phyloP scores from a whole-genome alignment of 2,888 invertebrate species.

The Patella caerulea region DNA sequence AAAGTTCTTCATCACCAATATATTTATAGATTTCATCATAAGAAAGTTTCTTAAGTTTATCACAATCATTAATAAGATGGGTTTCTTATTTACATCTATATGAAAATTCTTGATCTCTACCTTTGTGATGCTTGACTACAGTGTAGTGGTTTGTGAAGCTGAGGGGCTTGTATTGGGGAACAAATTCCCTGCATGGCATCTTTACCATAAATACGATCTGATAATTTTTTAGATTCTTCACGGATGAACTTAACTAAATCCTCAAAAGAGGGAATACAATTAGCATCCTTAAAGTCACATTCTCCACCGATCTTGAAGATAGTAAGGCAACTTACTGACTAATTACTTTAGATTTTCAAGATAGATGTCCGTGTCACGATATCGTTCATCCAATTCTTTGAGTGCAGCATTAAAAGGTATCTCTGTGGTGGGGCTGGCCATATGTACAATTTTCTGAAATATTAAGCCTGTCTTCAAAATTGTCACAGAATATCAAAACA shows the following conservation, averaged over 20 bases:
- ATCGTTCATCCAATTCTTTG: constrained; percentile 22
- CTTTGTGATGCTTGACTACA: background rate
- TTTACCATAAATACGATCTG: constrained; percentile 8
- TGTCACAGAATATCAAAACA: background rate
- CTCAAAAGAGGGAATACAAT: background rate
- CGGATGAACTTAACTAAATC: background rate
- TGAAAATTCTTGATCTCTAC: background rate
- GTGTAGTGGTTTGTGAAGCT: background rate
- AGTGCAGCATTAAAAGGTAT: background rate
- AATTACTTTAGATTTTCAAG: constrained; percentile 20
- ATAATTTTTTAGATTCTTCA: background rate
- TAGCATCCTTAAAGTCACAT: background rate
- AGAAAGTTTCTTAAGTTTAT: background rate
- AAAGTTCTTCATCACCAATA: background rate
- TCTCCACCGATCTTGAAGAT: constrained; percentile 29
- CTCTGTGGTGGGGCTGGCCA: background rate
- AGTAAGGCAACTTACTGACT: constrained; percentile 18
- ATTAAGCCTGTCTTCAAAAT: background rate
- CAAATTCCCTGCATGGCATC: background rate
- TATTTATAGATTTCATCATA: background rate
- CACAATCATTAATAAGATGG: background rate
- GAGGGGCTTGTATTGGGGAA: background rate
- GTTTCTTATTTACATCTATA: background rate
- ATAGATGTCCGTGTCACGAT: constrained; percentile 21
- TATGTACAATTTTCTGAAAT: background rate